Conservation (phyloP, 1,140 invertebrate species). For the Apocrypta bakeri region DNA sequence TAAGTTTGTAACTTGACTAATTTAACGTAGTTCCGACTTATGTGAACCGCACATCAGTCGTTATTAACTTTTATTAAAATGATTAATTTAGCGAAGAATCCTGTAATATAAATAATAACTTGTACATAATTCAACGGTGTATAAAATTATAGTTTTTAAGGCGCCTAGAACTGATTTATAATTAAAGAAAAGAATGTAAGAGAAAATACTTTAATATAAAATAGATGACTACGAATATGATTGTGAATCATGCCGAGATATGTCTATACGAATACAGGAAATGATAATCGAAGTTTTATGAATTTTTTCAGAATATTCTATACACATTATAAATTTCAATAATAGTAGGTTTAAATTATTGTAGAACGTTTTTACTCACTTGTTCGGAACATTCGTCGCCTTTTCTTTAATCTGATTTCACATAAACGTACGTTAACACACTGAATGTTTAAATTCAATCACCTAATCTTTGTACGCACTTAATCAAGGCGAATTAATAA, state of each 20-base stretch:
- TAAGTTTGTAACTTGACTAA: constrained; percentile 29
- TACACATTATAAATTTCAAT: constrained; percentile 49
- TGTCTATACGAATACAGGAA: constrained; percentile 44
- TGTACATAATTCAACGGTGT: constrained; percentile 64
- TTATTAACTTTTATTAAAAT: constrained; percentile 39
- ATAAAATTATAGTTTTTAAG: constrained; percentile 59
- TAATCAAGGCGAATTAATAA: constrained; percentile 33
- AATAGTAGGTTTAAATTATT: constrained; percentile 50
- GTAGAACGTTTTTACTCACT: constrained; percentile 47
- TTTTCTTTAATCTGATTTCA: constrained; percentile 40
- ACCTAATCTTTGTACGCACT: constrained; percentile 32
- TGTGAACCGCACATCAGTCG: not conserved
- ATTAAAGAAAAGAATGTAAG: constrained; percentile 53
- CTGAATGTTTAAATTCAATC: constrained; percentile 30
- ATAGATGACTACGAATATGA: constrained; percentile 35
- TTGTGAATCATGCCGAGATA: constrained; percentile 46
- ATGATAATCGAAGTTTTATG: constrained; percentile 47
- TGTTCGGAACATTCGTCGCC: constrained; percentile 32
- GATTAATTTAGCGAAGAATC: constrained; percentile 49
- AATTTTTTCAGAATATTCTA: constrained; percentile 49
- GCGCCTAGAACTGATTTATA: constrained; percentile 54
- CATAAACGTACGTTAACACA: constrained; percentile 25
- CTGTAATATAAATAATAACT: constrained; percentile 61
- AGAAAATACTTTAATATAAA: constrained; percentile 49
- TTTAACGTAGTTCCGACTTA: constrained; percentile 25